phyloP scores from a whole-genome alignment of 2,888 invertebrate genomes.

The Blastobasis lacticolella region DNA sequence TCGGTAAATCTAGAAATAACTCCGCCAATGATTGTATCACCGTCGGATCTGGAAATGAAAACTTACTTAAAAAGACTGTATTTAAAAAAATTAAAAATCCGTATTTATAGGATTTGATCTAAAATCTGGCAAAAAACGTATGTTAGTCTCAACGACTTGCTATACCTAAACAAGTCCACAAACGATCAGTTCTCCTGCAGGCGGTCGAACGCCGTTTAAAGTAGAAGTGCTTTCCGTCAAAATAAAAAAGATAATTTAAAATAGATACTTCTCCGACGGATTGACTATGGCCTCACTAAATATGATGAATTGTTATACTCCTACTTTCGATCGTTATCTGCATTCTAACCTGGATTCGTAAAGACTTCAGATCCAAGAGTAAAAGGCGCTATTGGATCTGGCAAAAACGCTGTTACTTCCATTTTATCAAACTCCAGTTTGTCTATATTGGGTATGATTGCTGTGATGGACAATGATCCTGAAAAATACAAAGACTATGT shows the following conservation, averaged over 20 bases:
- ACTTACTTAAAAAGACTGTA: not conserved
- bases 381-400: not conserved
- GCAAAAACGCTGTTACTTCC: not conserved
- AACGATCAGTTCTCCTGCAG: too few species aligned
- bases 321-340: too few species aligned
- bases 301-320: too few species aligned
- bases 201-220: too few species aligned
- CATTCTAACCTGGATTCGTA: not conserved
- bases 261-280: too few species aligned
- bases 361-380: not conserved
- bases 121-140: too few species aligned
- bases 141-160: too few species aligned
- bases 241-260: too few species aligned
- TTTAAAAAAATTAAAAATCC: not conserved
- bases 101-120: not conserved
- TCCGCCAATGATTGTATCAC: not conserved
- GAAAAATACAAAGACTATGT: not conserved
- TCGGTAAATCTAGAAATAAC: not conserved
- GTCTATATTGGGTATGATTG: constrained; percentile 9
- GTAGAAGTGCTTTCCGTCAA: too few species aligned
- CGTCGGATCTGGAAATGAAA: constrained; percentile 3
- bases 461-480: constrained; percentile 10
- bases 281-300: too few species aligned
- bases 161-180: too few species aligned
- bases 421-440: constrained; percentile 13